Conservation (phyloP, 2,113 vertebrate species). For the Sinocyclocheilus anophthalmus region DNA sequence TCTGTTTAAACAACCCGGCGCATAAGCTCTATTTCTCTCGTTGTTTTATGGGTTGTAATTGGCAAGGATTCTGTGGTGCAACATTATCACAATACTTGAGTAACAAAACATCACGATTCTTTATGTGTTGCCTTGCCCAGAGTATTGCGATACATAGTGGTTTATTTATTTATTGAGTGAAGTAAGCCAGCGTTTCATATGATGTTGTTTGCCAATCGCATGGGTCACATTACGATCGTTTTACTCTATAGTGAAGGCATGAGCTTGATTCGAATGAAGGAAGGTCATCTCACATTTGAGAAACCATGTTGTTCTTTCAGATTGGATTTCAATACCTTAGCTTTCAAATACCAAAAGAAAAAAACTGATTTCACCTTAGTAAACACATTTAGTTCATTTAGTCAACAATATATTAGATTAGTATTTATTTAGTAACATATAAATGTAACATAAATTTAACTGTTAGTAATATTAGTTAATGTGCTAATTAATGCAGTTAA, state of each 20-base stretch:
- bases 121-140: background rate
- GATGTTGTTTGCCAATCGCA: conserved; percentile 14
- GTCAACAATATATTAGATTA: too few relatives aligned
- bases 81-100: conserved; percentile 8
- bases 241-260: background rate
- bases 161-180: conserved; percentile 31
- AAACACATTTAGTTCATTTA: too few relatives aligned
- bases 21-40: background rate
- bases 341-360: background rate
- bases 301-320: background rate
- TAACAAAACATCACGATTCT: background rate
- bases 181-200: conserved; percentile 11
- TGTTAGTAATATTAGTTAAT: too few relatives aligned
- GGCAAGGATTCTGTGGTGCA: background rate
- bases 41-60: too few relatives aligned
- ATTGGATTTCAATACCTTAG: background rate
- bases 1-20: conserved; percentile 15
- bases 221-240: conserved; percentile 20
- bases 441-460: too few relatives aligned
- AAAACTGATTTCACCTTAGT: too few relatives aligned
- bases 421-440: too few relatives aligned
- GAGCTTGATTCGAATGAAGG: background rate
- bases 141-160: background rate
- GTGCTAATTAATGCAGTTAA: too few relatives aligned
- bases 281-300: conserved; percentile 5